Evolutionary conservation across 2,888 invertebrate genomes (phyloP).

Genomic region (Stenodera caucasica): DNA sequence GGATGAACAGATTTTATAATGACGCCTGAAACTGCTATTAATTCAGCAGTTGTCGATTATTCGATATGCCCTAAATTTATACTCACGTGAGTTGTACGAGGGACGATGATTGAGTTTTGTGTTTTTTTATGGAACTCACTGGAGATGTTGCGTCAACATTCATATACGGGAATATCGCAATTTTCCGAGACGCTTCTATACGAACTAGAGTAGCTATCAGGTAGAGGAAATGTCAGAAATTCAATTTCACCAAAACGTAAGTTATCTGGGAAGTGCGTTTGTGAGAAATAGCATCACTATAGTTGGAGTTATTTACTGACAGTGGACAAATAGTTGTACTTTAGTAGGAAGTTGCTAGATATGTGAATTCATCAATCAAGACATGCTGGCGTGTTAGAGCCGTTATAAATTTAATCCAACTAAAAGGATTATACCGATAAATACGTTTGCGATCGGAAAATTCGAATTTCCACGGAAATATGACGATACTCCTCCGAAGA

Average conservation of each 20-base stretch:
- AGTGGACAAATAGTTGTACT: constrained; percentile 39
- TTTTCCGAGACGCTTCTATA: neutral
- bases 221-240: constrained; percentile 32
- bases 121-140: too few relatives aligned
- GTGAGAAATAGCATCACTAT: constrained; percentile 38
- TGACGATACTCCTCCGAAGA: too few relatives aligned
- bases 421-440: neutral
- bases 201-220: constrained; percentile 8
- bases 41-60: too few relatives aligned
- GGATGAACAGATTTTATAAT: too few relatives aligned
- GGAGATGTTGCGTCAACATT: too few relatives aligned
- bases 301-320: constrained; percentile 41
- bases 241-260: constrained; percentile 36
- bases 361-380: constrained; percentile 37
- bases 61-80: too few relatives aligned
- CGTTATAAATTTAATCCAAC: constrained; percentile 26
- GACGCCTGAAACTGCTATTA: too few relatives aligned
- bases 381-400: constrained; percentile 21
- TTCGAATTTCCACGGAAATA: too few relatives aligned
- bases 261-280: constrained; percentile 36
- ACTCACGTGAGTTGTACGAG: too few relatives aligned
- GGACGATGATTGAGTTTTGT: too few relatives aligned
- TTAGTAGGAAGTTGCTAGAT: constrained; percentile 35
- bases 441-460: too few relatives aligned
- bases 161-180: neutral